Evolutionary conservation across 2,113 vertebrate genomes (phyloP).

Genomic region (Daphoenositta chrysoptera): DNA sequence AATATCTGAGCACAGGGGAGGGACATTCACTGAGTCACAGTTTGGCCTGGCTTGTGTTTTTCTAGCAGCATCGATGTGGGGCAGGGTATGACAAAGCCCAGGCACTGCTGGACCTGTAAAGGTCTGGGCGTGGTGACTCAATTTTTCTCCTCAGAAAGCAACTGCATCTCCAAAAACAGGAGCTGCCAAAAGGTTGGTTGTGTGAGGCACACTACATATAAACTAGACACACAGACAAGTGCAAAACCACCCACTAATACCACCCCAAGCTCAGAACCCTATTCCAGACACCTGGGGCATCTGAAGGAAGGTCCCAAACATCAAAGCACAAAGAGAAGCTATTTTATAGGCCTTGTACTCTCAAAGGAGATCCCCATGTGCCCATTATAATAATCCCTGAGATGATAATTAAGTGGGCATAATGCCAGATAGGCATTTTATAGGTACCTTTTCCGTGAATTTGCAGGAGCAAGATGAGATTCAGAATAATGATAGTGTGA

Average conservation of each 20-base stretch:
- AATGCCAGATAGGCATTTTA: not conserved
- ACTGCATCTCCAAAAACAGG: not conserved
- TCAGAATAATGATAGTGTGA: slow-evolving; percentile 8
- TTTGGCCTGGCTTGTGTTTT: not conserved
- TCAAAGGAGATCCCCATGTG: not conserved
- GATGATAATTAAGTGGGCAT: slow-evolving; percentile 30
- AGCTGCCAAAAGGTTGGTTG: not conserved
- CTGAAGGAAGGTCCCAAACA: not conserved
- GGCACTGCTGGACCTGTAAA: not conserved
- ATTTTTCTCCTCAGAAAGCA: not conserved
- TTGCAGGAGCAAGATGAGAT: slow-evolving; percentile 1
- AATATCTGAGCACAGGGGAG: not conserved
- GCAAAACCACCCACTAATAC: not conserved
- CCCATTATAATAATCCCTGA: not conserved
- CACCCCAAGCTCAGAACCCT: not conserved
- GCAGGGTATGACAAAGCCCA: not conserved
- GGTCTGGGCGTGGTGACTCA: not conserved
- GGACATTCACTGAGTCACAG: not conserved
- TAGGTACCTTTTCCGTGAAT: not conserved
- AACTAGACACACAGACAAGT: not conserved
- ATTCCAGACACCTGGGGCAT: not conserved
- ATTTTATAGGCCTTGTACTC: not conserved
- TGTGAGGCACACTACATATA: not conserved
- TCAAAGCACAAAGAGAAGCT: not conserved
- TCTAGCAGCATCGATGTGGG: not conserved